Evolutionary conservation across 2,888 invertebrate genomes (phyloP).

Genomic region (Drosophila kuntzei): DNA sequence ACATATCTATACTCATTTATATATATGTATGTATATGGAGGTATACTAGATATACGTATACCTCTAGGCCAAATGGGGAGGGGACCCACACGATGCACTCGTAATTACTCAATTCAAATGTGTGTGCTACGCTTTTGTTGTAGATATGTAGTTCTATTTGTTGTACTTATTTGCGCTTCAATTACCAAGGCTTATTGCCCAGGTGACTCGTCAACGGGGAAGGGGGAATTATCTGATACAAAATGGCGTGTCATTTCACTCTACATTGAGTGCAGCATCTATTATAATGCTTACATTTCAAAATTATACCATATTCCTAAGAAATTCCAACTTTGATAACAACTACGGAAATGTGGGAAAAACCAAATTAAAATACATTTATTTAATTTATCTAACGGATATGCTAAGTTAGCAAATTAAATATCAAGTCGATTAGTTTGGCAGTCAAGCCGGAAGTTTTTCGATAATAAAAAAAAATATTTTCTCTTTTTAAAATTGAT

Average conservation of each 20-base stretch:
- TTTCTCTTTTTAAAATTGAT: neutral
- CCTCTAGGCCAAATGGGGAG: slow-evolving; percentile 24
- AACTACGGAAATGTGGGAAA: neutral
- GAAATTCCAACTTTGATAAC: neutral
- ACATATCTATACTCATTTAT: slow-evolving; percentile 21
- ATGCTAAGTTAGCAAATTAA: slow-evolving; percentile 10
- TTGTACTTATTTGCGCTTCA: slow-evolving; percentile 56
- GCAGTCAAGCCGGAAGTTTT: slow-evolving; percentile 25
- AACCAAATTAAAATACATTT: neutral
- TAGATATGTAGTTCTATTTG: slow-evolving; percentile 53
- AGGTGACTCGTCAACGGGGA: slow-evolving; percentile 6
- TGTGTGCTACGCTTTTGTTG: no score
- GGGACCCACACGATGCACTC: slow-evolving; percentile 38
- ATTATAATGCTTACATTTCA: neutral
- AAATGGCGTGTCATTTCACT: slow-evolving; percentile 41
- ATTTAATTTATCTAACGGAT: slow-evolving; percentile 25
- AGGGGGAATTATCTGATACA: slow-evolving; percentile 9
- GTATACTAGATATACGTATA: neutral
- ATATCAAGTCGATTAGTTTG: slow-evolving; percentile 18
- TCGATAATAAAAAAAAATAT: neutral
- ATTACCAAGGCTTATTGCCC: slow-evolving; percentile 50
- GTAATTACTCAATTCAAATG: slow-evolving; percentile 68
- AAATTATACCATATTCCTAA: neutral
- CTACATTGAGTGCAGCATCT: slow-evolving; percentile 1
- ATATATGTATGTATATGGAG: slow-evolving; percentile 4